Percentiles rank a stretch among this genome's conserved stretches.
Conservation (phyloP, 2,113 vertebrate species). For the Eurypyga helias region DNA sequence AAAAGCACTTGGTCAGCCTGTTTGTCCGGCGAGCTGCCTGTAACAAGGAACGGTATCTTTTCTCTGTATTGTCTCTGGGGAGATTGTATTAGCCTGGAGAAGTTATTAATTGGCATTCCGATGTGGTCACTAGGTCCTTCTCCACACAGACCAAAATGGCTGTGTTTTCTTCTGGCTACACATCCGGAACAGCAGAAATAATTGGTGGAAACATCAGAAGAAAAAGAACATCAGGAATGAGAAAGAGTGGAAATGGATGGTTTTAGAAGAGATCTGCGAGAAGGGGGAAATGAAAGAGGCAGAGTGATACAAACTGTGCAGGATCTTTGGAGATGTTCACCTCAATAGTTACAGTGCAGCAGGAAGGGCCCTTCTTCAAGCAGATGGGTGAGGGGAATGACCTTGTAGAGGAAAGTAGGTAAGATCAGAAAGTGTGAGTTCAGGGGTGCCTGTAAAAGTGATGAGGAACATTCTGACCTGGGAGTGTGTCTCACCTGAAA, state of each 20-base stretch:
- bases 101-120: not conserved
- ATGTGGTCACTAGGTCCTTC: not conserved
- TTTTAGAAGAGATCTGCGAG: not conserved
- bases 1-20: not conserved
- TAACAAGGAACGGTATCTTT: not conserved
- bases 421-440: not conserved
- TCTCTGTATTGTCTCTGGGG: not conserved
- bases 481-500: not conserved
- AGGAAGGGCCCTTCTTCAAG: not conserved
- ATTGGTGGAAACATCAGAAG: not conserved
- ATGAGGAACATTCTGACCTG: not conserved
- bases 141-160: not conserved
- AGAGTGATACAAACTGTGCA: not conserved
- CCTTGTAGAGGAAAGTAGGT: not conserved
- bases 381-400: not conserved
- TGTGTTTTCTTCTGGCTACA: not conserved
- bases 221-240: not conserved
- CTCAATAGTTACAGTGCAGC: not conserved
- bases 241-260: not conserved
- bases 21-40: not conserved
- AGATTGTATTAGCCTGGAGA: not conserved
- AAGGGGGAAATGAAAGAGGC: not conserved
- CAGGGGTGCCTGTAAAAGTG: not conserved
- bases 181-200: not conserved
- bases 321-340: not conserved